Percentiles rank a stretch among this genome's conserved stretches.
Evolutionary conservation across 2,888 invertebrate species (phyloP).

Genomic region (Dusona sp.): DNA sequence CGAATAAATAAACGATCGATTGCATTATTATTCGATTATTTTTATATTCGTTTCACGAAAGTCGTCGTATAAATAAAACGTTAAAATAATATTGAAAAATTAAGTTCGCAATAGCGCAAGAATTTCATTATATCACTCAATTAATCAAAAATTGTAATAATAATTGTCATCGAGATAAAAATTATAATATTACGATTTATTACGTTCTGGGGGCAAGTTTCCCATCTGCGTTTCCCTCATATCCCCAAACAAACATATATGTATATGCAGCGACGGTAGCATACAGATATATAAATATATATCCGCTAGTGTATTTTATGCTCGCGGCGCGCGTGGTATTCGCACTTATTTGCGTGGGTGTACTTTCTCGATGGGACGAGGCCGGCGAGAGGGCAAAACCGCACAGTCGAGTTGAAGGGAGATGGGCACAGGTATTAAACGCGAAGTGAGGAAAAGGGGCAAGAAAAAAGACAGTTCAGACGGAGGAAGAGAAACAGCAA

Average conservation of each 20-base stretch:
- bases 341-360: slow-evolving; percentile 59
- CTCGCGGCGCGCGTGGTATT: slow-evolving; percentile 47
- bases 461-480: not conserved
- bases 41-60: too few relatives aligned
- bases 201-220: not conserved
- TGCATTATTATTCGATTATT: too few relatives aligned
- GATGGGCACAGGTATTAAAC: slow-evolving; percentile 30
- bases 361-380: slow-evolving; percentile 67
- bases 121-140: not conserved
- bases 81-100: not conserved
- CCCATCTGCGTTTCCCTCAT: not conserved
- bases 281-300: not conserved
- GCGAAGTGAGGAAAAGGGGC: not conserved
- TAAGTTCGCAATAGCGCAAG: not conserved
- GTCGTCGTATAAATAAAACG: too few relatives aligned
- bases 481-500: not conserved
- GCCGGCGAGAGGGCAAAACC: slow-evolving; percentile 61
- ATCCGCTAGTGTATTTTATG: not conserved
- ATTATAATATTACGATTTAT: not conserved
- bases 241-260: not conserved
- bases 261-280: slow-evolving; percentile 7
- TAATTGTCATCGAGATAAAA: not conserved
- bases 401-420: slow-evolving; percentile 39
- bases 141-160: not conserved
- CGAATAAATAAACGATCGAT: too few relatives aligned